These are phyloP conservation scores for Drosophila koepferae DNA, from an alignment of 2,888 invertebrate genomes.

Conservation along the genomic window DNA sequence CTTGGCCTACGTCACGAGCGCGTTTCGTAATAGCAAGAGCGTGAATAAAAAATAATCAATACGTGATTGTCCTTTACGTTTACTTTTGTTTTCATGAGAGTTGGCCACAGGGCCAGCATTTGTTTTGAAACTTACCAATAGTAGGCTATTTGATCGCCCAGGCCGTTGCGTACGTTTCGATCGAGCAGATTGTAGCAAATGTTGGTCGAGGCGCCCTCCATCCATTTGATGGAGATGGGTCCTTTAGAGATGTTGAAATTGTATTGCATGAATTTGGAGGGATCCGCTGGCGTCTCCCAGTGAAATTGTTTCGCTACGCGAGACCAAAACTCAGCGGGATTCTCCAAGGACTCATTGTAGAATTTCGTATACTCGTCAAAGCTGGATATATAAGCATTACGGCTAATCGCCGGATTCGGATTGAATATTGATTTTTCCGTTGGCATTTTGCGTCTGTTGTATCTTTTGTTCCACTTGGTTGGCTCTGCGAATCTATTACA, in stretches of 20 bases:
- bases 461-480: constrained; percentile 17
- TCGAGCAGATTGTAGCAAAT: constrained; percentile 98
- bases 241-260: constrained; percentile 97
- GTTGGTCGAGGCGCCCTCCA: constrained; percentile 97
- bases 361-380: constrained; percentile 92
- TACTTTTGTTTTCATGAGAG: constrained; percentile 69
- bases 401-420: constrained; percentile 87
- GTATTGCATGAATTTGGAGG: constrained; percentile 92
- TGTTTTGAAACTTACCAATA: constrained; percentile 91
- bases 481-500: constrained; percentile 22
- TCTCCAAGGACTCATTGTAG: constrained; percentile 93
- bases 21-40: constrained; percentile 57
- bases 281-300: constrained; percentile 93
- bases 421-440: constrained; percentile 87
- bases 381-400: constrained; percentile 88
- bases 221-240: constrained; percentile 96
- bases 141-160: constrained; percentile 96
- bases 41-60: constrained; percentile 47
- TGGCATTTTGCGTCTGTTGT: constrained; percentile 85
- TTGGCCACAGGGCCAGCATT: constrained; percentile 24
- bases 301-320: constrained; percentile 96
- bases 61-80: constrained; percentile 43
- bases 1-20: constrained; percentile 41
- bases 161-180: constrained; percentile 94
- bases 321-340: constrained; percentile 97